These are phyloP conservation scores for Linepithema humile DNA, from an alignment of 1,140 invertebrate genomes.

Conservation along the genomic window DNA sequence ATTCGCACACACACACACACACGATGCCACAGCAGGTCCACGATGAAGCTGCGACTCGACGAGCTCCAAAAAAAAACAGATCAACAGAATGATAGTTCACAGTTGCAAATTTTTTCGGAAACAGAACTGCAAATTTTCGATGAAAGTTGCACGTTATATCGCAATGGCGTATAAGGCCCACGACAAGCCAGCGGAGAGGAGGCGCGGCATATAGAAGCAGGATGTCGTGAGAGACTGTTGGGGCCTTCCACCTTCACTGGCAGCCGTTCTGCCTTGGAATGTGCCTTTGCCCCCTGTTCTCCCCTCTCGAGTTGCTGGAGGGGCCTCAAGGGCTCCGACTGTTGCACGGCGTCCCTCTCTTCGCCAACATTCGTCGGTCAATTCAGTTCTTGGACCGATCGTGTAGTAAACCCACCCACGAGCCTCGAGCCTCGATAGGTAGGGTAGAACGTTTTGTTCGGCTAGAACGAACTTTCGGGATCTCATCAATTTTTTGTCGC, in stretches of 20 bases:
- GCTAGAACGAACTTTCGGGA: background rate
- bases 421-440: conserved; percentile 46
- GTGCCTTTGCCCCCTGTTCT: conserved; percentile 73
- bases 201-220: conserved; percentile 43
- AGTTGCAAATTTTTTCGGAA: background rate
- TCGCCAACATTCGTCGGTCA: conserved; percentile 47
- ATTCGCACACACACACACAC: background rate
- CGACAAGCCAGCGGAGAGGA: conserved; percentile 17
- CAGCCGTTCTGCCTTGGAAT: conserved; percentile 77
- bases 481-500: conserved; percentile 15
- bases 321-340: conserved; percentile 68
- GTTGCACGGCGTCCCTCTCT: conserved; percentile 49
- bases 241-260: conserved; percentile 71
- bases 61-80: background rate
- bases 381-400: conserved; percentile 52
- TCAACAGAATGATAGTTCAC: background rate
- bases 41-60: too few species aligned
- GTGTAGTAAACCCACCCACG: conserved; percentile 61
- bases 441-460: conserved; percentile 53
- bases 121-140: background rate
- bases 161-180: background rate
- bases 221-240: conserved; percentile 70
- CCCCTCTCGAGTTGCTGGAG: conserved; percentile 46
- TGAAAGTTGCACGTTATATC: background rate
- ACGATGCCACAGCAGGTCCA: too few species aligned